Evolutionary conservation across 2,888 invertebrate species (phyloP).

Genomic region (Clostera curtula): DNA sequence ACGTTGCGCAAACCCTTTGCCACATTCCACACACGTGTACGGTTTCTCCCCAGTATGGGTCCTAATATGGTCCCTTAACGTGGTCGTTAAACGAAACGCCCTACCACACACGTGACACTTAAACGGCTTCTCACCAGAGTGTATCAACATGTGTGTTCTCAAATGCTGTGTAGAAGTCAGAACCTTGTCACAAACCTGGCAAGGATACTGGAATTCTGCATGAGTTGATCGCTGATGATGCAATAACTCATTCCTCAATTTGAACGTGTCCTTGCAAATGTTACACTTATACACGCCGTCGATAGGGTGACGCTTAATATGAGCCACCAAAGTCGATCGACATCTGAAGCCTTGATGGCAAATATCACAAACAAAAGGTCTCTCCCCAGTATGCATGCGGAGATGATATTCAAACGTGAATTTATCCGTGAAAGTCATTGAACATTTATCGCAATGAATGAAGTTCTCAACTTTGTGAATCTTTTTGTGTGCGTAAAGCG

Average conservation of each 20-base stretch:
- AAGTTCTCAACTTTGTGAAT: no score
- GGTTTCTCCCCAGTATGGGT: constrained; percentile 4
- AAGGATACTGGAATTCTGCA: constrained; percentile 3
- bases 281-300: constrained; percentile 3
- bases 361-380: constrained; percentile 3
- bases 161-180: not conserved
- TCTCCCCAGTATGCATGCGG: constrained; percentile 3
- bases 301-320: constrained; percentile 2
- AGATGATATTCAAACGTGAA: no score
- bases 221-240: constrained; percentile 4
- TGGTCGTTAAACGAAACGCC: not conserved
- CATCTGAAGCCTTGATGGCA: not conserved
- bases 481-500: no score
- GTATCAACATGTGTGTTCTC: not conserved
- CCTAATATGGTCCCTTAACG: constrained; percentile 1
- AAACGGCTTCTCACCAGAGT: constrained; percentile 10
- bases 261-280: constrained; percentile 4
- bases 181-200: constrained; percentile 4
- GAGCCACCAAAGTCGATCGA: not conserved
- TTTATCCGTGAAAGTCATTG: no score
- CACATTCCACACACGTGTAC: constrained; percentile 1
- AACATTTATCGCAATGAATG: no score
- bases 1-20: not conserved
- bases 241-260: not conserved
- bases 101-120: constrained; percentile 5